Percentiles rank a stretch among this genome's conserved stretches.
Conservation (phyloP, 92 coral and sea anemone genomes). For the Zoanthus sociatus region DNA sequence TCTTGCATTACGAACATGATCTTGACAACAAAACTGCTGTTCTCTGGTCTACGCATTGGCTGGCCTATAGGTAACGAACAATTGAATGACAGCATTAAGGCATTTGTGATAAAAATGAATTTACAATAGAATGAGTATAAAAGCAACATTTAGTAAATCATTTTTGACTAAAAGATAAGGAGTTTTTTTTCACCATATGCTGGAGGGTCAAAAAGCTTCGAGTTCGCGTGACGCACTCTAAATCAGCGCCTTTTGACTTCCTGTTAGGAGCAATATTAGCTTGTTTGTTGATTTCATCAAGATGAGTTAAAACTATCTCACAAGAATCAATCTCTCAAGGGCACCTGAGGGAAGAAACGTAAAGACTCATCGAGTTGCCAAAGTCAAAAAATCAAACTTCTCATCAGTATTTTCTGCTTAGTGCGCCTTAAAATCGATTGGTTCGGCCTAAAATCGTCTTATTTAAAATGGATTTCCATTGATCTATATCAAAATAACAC, state of each 20-base stretch:
- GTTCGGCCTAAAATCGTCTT: not conserved
- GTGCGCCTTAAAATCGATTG: not conserved
- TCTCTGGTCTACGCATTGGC: not conserved
- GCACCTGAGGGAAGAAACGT: not conserved
- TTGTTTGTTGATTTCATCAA: not conserved
- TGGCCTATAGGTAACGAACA: conserved; percentile 12
- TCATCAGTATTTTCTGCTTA: not conserved
- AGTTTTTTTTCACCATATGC: not conserved
- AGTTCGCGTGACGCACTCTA: conserved; percentile 33
- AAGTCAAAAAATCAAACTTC: conserved; percentile 3
- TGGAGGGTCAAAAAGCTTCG: conserved; percentile 7
- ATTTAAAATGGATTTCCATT: not conserved
- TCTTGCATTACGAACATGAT: conserved; percentile 22
- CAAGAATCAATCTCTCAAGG: not conserved
- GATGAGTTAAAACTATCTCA: not conserved
- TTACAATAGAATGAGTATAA: not conserved
- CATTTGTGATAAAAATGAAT: conserved; percentile 31
- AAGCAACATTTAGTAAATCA: not conserved
- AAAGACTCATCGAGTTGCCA: conserved; percentile 11
- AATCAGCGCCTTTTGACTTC: not conserved
- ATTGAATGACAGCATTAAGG: not conserved
- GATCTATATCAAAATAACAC: conserved; percentile 5
- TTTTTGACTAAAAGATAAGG: not conserved
- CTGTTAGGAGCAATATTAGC: not conserved
- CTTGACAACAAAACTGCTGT: conserved; percentile 47